phyloP scores from a whole-genome alignment of 2,888 invertebrate genomes.

The Tachina fera region DNA sequence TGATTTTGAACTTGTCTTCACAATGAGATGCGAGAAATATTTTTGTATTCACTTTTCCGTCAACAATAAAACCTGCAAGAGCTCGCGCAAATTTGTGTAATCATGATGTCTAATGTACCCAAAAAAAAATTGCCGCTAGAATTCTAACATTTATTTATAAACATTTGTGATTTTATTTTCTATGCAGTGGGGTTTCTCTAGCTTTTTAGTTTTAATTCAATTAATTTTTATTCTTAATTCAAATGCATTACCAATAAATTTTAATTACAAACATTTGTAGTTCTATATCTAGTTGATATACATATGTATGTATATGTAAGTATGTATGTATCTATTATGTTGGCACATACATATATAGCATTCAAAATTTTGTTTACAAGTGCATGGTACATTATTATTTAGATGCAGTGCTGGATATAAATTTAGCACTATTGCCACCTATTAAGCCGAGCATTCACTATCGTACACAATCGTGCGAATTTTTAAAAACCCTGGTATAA shows the following conservation, averaged over 20 bases:
- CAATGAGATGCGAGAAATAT: constrained; percentile 73
- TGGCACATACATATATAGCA: background rate
- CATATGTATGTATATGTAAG: too few relatives aligned
- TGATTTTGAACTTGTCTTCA: constrained; percentile 73
- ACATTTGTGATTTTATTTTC: constrained; percentile 44
- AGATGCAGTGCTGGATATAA: too few relatives aligned
- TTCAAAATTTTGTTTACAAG: background rate
- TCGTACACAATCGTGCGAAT: too few relatives aligned
- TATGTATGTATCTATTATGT: background rate
- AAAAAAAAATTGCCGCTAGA: constrained; percentile 64
- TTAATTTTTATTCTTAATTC: constrained; percentile 51
- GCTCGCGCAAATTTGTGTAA: constrained; percentile 68
- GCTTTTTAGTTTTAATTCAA: constrained; percentile 54
- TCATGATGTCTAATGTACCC: constrained; percentile 68
- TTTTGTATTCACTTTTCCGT: constrained; percentile 67
- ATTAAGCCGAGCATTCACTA: too few relatives aligned
- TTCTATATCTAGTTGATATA: background rate
- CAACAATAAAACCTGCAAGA: constrained; percentile 59
- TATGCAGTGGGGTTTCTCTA: constrained; percentile 42
- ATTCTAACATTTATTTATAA: constrained; percentile 63
- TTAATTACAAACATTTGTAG: constrained; percentile 73
- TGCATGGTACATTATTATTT: background rate
- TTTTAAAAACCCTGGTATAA: too few relatives aligned
- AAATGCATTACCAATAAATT: constrained; percentile 77
- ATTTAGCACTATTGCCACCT: too few relatives aligned